phyloP scores from a whole-genome alignment of 2,888 invertebrate species.

The Acleris emargana region DNA sequence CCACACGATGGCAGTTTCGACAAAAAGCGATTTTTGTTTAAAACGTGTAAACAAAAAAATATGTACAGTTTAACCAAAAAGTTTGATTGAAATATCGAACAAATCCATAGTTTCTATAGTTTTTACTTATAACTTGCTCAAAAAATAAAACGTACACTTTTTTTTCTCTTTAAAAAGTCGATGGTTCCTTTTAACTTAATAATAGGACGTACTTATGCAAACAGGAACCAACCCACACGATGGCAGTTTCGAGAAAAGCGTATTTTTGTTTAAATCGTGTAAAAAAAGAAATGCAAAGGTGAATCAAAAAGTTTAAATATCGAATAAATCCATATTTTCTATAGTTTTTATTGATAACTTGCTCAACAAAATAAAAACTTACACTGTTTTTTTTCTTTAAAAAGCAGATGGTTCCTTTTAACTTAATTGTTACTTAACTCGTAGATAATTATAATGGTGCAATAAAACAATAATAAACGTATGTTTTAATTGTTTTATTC shows the following conservation, averaged over 20 bases:
- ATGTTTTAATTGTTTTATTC: no score
- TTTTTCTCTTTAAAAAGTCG: not conserved
- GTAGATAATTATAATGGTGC: no score
- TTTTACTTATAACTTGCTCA: not conserved
- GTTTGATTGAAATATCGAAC: not conserved
- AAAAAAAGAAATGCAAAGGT: not conserved
- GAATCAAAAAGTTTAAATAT: not conserved
- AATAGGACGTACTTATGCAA: not conserved
- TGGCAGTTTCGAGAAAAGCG: conserved; percentile 1
- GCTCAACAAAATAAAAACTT: not conserved
- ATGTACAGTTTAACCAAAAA: not conserved
- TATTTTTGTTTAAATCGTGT: not conserved
- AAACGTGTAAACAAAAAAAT: not conserved
- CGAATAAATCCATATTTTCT: not conserved
- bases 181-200: not conserved
- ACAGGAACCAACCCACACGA: not conserved
- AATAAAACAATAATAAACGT: no score
- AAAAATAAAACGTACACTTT: not conserved
- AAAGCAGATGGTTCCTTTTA: not conserved
- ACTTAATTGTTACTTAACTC: no score
- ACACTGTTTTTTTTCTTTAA: not conserved
- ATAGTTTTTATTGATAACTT: not conserved
- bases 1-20: conserved; percentile 1
- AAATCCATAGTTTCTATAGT: not conserved
- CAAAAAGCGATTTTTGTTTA: not conserved